These are phyloP conservation scores for Scarus forsteni DNA, from an alignment of 2,797 vertebrate species.

Conservation along the genomic window DNA sequence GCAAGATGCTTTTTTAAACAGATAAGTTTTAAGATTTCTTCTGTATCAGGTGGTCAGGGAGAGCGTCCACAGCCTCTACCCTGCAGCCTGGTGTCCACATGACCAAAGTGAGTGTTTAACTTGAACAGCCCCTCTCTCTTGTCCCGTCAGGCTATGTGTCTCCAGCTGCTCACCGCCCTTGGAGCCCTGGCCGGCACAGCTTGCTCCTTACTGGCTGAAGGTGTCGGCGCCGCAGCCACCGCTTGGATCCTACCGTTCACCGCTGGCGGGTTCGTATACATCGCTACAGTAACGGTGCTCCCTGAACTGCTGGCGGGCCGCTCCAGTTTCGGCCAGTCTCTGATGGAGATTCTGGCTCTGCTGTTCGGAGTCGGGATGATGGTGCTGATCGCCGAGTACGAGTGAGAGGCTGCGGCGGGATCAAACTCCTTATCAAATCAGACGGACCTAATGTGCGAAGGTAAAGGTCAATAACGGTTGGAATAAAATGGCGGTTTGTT, in stretches of 20 bases:
- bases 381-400: conserved; percentile 93
- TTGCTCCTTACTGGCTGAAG: conserved; percentile 92
- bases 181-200: conserved; percentile 90
- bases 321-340: conserved; percentile 86
- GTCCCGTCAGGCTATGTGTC: conserved; percentile 89
- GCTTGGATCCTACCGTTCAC: conserved; percentile 94
- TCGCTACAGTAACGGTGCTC: conserved; percentile 92
- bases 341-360: conserved; percentile 90
- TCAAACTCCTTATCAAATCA: not conserved
- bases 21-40: too few relatives aligned
- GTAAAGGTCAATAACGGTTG: conserved; percentile 13
- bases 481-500: conserved; percentile 13
- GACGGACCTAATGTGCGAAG: not conserved
- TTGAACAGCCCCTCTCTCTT: too few relatives aligned
- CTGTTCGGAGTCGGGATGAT: conserved; percentile 92
- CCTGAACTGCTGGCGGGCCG: conserved; percentile 90
- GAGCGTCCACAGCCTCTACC: too few relatives aligned
- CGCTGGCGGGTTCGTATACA: conserved; percentile 93
- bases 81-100: too few relatives aligned
- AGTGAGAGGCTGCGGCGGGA: conserved; percentile 74
- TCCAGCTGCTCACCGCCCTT: conserved; percentile 91
- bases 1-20: too few relatives aligned
- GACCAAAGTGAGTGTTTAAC: too few relatives aligned
- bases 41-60: too few relatives aligned
- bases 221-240: conserved; percentile 87